Base-by-base conservation (phyloP, 2,113 vertebrate species). In the Amblyopsis rosae region DNA sequence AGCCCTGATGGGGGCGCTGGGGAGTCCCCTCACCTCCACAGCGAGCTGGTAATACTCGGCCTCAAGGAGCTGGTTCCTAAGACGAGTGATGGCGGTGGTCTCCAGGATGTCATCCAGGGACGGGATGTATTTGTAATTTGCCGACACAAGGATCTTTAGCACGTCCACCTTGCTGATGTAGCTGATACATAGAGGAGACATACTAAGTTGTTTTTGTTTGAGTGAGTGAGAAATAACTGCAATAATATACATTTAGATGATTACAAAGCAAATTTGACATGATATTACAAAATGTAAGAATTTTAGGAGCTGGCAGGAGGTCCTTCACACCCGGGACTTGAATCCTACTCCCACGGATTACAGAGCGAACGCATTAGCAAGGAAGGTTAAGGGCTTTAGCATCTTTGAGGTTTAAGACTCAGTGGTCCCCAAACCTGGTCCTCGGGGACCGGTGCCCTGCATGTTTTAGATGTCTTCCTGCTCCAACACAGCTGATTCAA, bases 91-190 rank as follows among this genome's bases (percentile, higher is more conserved):
- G 0, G 96, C 96, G 5, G 96, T 79, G 0, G 93, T 94, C 79
- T 96, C 94, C 71, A 97, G 81, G 81, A 99, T 96, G 85, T 99
- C 96, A 59, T 98, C 94, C 80, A 99, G 90, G 76, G 96, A 98
- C 0, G 98, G 97, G 62, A 99, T 74, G 0, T 96, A 94, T 78
- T 90, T 95, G 88, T 99, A 99, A 73, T 96, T 95, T 66, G 98
- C 97, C 47, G 82, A 82, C 77, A 99, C 96, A 45, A 99, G 91
- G 75, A 98, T 98, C 85, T 95, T 97, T 63, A 99, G 90, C 51
- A 99, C 94, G 41, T 98, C 98, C 3, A 99, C 96, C 87, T 98
- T 98, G 90, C 97, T 96, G 91, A 98, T 96, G 76, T 98, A 99
- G 84, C 98, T 99, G 78, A 8, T 63, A 41, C 1, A 59, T 9